A percentile compares a stretch with the other conserved stretches of the same genome.
Conservation (phyloP, 2,888 invertebrate species). For the Fabriciana adippe region DNA sequence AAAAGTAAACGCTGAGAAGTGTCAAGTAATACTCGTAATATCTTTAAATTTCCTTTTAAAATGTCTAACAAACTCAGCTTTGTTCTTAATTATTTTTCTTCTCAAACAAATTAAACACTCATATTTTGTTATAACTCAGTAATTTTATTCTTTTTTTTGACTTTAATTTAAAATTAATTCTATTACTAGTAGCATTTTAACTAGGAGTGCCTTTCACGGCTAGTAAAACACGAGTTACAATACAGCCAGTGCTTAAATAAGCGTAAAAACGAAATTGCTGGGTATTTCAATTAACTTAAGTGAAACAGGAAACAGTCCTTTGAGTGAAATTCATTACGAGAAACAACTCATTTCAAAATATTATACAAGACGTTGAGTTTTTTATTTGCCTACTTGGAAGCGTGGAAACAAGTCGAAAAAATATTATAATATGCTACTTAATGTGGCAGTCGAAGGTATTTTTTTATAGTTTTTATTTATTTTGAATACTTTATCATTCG, state of each 20-base stretch:
- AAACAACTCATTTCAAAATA: constrained; percentile 39
- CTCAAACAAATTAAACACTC: no score
- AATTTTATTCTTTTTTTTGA: background rate
- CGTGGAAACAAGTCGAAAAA: constrained; percentile 4
- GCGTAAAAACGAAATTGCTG: constrained; percentile 39
- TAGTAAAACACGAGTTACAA: constrained; percentile 31
- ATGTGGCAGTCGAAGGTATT: no score
- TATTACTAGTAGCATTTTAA: constrained; percentile 16
- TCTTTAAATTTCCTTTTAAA: no score
- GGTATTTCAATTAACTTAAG: constrained; percentile 43
- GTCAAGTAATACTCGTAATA: no score
- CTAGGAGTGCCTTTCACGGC: constrained; percentile 21
- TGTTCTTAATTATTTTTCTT: no score
- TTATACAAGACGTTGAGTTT: constrained; percentile 20
- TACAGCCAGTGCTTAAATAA: constrained; percentile 32
- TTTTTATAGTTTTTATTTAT: no score
- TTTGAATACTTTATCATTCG: no score
- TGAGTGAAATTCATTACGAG: constrained; percentile 40
- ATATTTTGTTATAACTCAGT: background rate
- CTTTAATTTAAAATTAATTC: constrained; percentile 15
- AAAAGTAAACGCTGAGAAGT: no score
- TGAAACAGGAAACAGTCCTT: constrained; percentile 42
- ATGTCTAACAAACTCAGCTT: no score
- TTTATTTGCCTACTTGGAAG: constrained; percentile 9
- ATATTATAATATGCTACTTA: background rate